Evolutionary conservation across 2,113 vertebrate species (phyloP).

Genomic region (Crocuta crocuta): DNA sequence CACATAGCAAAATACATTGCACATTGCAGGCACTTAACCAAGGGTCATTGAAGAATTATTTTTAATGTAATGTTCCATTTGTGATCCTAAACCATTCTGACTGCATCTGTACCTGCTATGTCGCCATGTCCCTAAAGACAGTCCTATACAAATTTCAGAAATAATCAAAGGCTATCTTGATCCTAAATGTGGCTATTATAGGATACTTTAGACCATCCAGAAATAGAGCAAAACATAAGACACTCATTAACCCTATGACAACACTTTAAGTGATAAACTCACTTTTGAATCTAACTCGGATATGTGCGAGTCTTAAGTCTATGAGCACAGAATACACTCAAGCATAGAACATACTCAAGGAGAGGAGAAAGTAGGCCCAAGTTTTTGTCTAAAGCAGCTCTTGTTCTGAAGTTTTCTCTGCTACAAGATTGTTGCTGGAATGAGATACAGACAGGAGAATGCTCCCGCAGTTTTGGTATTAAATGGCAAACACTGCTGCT

Average conservation of each 20-base stretch:
- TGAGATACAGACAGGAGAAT: neutral
- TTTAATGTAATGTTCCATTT: neutral
- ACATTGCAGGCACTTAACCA: slow-evolving; percentile 6
- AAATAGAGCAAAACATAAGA: neutral
- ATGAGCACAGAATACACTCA: slow-evolving; percentile 64
- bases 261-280: slow-evolving; percentile 71
- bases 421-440: slow-evolving; percentile 48
- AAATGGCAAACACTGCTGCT: neutral
- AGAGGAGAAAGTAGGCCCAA: slow-evolving; percentile 67
- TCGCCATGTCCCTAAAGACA: neutral
- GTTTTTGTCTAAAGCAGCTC: slow-evolving; percentile 74
- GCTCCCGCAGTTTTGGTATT: neutral
- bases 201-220: neutral
- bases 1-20: neutral
- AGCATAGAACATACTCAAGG: slow-evolving; percentile 65
- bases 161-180: neutral
- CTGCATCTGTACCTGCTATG: neutral
- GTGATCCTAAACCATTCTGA: neutral
- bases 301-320: slow-evolving; percentile 45
- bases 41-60: slow-evolving; percentile 4
- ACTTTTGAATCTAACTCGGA: slow-evolving; percentile 72
- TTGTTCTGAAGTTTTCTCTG: slow-evolving; percentile 59
- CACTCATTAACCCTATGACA: slow-evolving; percentile 57
- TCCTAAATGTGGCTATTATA: neutral
- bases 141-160: neutral